phyloP scores from a whole-genome alignment of 2,888 invertebrate genomes.

The Watsonalla binaria region DNA sequence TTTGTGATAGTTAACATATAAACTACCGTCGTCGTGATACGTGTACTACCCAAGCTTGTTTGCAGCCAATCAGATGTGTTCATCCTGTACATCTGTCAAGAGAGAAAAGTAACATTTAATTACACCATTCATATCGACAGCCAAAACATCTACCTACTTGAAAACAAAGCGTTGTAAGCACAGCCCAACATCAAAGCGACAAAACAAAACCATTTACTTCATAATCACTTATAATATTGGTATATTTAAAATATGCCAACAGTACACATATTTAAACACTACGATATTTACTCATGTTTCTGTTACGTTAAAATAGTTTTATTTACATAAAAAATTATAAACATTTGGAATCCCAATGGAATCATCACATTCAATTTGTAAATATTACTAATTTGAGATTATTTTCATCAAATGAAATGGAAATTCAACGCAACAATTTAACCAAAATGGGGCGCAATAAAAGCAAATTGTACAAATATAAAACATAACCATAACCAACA shows the following conservation, averaged over 20 bases:
- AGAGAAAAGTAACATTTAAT: constrained; percentile 79
- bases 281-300: no score
- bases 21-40: constrained; percentile 22
- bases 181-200: constrained; percentile 15
- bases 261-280: no score
- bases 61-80: constrained; percentile 81
- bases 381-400: no score
- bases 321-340: no score
- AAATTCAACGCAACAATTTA: neutral
- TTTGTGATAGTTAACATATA: constrained; percentile 34
- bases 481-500: constrained; percentile 41
- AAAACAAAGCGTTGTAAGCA: constrained; percentile 14
- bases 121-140: constrained; percentile 6
- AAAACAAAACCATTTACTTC: neutral
- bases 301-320: no score
- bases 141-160: constrained; percentile 1
- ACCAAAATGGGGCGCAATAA: constrained; percentile 7
- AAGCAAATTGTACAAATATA: constrained; percentile 17
- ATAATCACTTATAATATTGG: no score
- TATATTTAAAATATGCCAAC: no score
- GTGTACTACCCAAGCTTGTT: constrained; percentile 46
- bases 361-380: no score
- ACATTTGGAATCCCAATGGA: no score
- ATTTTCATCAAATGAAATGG: no score
- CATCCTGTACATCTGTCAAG: constrained; percentile 85